These are phyloP conservation scores for Lota lota DNA, from an alignment of 2,113 vertebrate genomes.

Conservation along the genomic window DNA sequence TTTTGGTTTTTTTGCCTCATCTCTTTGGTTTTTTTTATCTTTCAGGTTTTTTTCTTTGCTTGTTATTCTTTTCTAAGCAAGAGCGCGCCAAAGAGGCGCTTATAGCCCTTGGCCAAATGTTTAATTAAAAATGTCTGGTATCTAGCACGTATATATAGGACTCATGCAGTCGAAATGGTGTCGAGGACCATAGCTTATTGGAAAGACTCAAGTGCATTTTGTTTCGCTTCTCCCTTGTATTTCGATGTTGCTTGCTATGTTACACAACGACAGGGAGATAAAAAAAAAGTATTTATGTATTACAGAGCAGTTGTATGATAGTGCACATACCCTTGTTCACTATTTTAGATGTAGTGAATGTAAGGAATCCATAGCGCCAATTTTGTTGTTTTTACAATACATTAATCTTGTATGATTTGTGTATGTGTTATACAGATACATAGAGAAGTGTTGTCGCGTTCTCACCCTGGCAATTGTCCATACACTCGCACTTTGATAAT, in stretches of 20 bases:
- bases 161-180: conserved; percentile 38
- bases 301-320: no score
- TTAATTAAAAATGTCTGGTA: conserved; percentile 21
- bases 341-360: no score
- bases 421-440: no score
- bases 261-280: neutral
- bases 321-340: no score
- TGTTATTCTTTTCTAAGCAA: conserved; percentile 46
- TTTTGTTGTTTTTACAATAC: no score
- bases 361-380: no score
- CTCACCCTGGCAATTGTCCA: no score
- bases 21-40: conserved; percentile 55
- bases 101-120: conserved; percentile 29
- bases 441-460: no score
- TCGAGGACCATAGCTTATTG: conserved; percentile 21
- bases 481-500: no score
- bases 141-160: conserved; percentile 22
- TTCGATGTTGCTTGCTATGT: neutral
- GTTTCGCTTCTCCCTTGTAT: no score
- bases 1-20: conserved; percentile 47
- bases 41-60: conserved; percentile 36
- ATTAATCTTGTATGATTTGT: no score
- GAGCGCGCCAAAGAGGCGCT: conserved; percentile 23
- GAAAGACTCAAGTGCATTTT: conserved; percentile 25
- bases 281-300: no score